These are phyloP conservation scores for Corythornis leucogaster DNA, from an alignment of 2,797 vertebrate species.

Conservation along the genomic window DNA sequence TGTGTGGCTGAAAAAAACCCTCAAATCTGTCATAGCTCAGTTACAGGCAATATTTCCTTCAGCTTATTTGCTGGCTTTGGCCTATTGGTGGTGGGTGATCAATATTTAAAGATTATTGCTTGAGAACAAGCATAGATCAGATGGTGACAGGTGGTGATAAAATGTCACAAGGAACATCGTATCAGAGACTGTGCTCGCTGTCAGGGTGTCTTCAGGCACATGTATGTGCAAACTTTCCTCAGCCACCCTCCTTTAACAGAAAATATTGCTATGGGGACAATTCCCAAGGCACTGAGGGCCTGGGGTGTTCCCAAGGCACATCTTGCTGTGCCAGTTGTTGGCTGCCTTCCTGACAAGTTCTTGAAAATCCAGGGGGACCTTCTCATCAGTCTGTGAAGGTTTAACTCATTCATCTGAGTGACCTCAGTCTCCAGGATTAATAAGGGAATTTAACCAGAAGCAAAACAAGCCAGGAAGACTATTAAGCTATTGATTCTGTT, in stretches of 20 bases:
- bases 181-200: not conserved
- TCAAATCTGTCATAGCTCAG: not conserved
- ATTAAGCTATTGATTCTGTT: constrained; percentile 29
- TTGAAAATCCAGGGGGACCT: not conserved
- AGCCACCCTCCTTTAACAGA: not conserved
- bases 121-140: not conserved
- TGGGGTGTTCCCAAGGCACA: not conserved
- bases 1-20: not conserved
- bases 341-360: not conserved
- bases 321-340: fast-evolving
- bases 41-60: not conserved
- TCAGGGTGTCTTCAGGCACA: not conserved
- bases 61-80: not conserved
- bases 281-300: not conserved
- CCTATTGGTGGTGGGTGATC: not conserved
- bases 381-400: not conserved
- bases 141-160: not conserved
- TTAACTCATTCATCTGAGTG: not conserved
- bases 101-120: not conserved
- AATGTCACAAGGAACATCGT: not conserved
- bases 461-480: not conserved
- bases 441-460: not conserved
- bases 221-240: fast-evolving
- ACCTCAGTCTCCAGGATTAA: not conserved
- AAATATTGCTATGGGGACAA: not conserved